Evolutionary conservation across 1,140 invertebrate genomes (phyloP).

Genomic region (Carposina sasakii): DNA sequence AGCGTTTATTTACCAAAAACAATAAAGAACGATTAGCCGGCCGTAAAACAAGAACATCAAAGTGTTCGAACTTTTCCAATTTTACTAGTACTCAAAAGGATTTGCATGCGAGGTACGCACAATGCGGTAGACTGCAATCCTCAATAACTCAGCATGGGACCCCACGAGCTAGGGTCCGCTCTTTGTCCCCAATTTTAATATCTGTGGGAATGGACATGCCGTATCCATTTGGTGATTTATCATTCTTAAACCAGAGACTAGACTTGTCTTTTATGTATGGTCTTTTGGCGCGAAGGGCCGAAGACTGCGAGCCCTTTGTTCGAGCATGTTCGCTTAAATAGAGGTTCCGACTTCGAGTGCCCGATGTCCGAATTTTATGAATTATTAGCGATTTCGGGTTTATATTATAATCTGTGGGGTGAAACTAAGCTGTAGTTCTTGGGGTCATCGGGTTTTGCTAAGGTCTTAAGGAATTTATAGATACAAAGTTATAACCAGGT

Average conservation of each 20-base stretch:
- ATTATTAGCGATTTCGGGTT: conserved; percentile 40
- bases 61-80: conserved; percentile 60
- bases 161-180: conserved; percentile 41
- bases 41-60: conserved; percentile 50
- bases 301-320: conserved; percentile 41
- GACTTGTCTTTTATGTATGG: conserved; percentile 48
- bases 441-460: too few species aligned
- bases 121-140: conserved; percentile 49
- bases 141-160: conserved; percentile 60
- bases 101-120: conserved; percentile 56
- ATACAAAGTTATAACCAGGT: too few species aligned
- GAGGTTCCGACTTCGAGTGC: conserved; percentile 38
- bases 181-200: conserved; percentile 65
- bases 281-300: conserved; percentile 44
- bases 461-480: too few species aligned
- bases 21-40: conserved; percentile 33
- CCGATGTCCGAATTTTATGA: conserved; percentile 48
- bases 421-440: too few species aligned
- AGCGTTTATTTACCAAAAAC: too few species aligned
- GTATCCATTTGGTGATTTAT: conserved; percentile 68
- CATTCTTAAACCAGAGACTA: conserved; percentile 65
- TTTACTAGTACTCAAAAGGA: conserved; percentile 54
- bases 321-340: conserved; percentile 39
- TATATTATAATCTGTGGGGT: too few species aligned
- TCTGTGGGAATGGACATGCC: conserved; percentile 71